Evolutionary conservation across 1,140 invertebrate genomes (phyloP).

Genomic region (Pteromalus puparum): DNA sequence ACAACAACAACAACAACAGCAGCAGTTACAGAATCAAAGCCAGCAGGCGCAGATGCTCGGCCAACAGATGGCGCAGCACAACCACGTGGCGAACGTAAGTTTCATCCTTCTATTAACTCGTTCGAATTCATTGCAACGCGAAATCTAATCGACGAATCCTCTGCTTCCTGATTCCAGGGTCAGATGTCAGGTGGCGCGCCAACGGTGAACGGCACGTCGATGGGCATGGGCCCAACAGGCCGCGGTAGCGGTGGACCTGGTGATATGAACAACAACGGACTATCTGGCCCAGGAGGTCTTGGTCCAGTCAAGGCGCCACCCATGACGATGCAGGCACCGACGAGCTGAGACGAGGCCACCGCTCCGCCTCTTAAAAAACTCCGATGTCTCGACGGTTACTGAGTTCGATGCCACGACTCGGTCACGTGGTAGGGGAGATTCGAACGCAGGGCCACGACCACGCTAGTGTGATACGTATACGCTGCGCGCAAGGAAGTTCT

Average conservation of each 20-base stretch:
- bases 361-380: slow-evolving; percentile 71
- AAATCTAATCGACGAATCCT: too few relatives aligned
- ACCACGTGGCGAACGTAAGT: slow-evolving; percentile 73
- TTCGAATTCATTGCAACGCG: neutral
- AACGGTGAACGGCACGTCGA: slow-evolving; percentile 69
- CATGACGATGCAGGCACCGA: slow-evolving; percentile 73
- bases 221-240: slow-evolving; percentile 59
- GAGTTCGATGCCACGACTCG: slow-evolving; percentile 47
- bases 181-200: slow-evolving; percentile 69
- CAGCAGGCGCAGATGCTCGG: slow-evolving; percentile 66
- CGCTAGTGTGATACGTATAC: slow-evolving; percentile 16
- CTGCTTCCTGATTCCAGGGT: slow-evolving; percentile 63
- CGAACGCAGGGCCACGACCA: neutral
- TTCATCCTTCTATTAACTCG: neutral
- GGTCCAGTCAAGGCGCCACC: slow-evolving; percentile 71
- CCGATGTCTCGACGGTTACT: slow-evolving; percentile 73
- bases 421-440: neutral
- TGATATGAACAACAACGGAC: slow-evolving; percentile 74
- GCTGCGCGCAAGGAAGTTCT: neutral
- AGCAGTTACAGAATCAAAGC: slow-evolving; percentile 65
- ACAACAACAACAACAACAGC: slow-evolving; percentile 65
- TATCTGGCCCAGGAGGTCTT: slow-evolving; percentile 70
- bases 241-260: slow-evolving; percentile 65
- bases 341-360: slow-evolving; percentile 74
- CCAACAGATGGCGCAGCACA: slow-evolving; percentile 69